Conservation (phyloP, 2,113 vertebrate genomes). For the Megaptera novaeangliae region DNA sequence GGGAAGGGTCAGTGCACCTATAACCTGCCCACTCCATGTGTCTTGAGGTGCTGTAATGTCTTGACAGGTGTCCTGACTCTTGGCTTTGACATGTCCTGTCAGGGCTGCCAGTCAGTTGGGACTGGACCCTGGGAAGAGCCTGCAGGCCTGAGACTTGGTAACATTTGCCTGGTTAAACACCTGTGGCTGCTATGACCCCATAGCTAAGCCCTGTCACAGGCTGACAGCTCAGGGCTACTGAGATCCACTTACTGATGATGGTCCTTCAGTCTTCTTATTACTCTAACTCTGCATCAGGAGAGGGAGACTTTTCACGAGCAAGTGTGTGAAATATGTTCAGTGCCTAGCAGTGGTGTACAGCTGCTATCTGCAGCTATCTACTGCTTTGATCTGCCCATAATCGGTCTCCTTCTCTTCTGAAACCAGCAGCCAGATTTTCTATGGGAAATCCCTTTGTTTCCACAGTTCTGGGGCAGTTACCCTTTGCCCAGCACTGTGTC, state of each 20-base stretch:
- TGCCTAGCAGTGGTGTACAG: not conserved
- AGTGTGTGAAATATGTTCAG: not conserved
- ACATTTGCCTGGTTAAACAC: conserved; percentile 75
- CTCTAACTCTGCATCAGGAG: not conserved
- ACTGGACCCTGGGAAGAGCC: conserved; percentile 32
- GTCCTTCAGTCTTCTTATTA: not conserved
- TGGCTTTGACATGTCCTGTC: conserved; percentile 55
- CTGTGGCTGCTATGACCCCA: conserved; percentile 76
- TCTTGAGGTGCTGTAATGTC: conserved; percentile 14
- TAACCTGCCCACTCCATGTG: conserved; percentile 3
- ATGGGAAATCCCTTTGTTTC: not conserved
- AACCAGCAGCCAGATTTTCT: not conserved
- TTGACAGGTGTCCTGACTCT: conserved; percentile 32
- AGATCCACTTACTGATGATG: not conserved
- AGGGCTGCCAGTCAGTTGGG: conserved; percentile 60
- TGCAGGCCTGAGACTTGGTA: conserved; percentile 65
- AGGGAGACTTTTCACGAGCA: not conserved
- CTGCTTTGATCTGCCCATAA: not conserved
- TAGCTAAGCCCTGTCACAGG: not conserved
- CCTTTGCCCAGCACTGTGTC: not conserved
- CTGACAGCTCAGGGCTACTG: not conserved
- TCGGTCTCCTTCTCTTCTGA: not conserved
- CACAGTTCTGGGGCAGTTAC: not conserved
- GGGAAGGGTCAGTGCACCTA: conserved; percentile 11
- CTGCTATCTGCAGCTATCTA: not conserved